phyloP scores from a whole-genome alignment of 2,888 invertebrate species.

The Cryptocheilus praepositus region DNA sequence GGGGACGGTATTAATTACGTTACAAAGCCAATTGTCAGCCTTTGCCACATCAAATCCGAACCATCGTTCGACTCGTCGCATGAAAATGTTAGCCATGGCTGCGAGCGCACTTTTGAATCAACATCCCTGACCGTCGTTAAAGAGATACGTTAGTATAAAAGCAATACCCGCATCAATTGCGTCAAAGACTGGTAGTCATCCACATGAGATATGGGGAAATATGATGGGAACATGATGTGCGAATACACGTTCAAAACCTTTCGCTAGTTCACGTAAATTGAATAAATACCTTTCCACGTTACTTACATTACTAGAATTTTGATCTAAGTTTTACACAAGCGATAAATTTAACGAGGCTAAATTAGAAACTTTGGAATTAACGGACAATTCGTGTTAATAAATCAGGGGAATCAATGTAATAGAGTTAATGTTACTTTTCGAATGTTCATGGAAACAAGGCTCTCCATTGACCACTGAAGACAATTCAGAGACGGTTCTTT shows the following conservation, averaged over 20 bases:
- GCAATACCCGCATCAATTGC: slow-evolving; percentile 32
- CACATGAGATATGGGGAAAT: slow-evolving; percentile 28
- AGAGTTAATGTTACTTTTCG: no score
- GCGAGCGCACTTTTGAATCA: slow-evolving; percentile 77
- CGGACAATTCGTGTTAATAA: no score
- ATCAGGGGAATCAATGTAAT: no score
- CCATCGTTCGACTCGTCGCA: slow-evolving; percentile 80
- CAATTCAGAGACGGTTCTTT: no score
- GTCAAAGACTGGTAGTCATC: slow-evolving; percentile 46
- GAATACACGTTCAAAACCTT: slow-evolving; percentile 5
- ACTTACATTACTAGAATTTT: no score
- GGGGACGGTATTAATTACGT: slow-evolving; percentile 84
- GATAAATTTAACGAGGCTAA: no score
- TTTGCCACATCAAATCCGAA: slow-evolving; percentile 83
- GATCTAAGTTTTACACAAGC: no score
- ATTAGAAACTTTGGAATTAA: no score
- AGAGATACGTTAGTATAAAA: slow-evolving; percentile 36
- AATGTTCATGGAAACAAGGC: no score
- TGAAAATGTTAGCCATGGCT: slow-evolving; percentile 86
- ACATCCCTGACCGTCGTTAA: slow-evolving; percentile 49
- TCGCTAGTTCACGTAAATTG: no score
- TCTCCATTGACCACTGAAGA: no score
- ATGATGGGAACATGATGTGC: slow-evolving; percentile 19
- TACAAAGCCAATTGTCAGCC: slow-evolving; percentile 84
- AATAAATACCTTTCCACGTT: no score